phyloP scores from a whole-genome alignment of 2,797 vertebrate species.

The Prionace glauca region DNA sequence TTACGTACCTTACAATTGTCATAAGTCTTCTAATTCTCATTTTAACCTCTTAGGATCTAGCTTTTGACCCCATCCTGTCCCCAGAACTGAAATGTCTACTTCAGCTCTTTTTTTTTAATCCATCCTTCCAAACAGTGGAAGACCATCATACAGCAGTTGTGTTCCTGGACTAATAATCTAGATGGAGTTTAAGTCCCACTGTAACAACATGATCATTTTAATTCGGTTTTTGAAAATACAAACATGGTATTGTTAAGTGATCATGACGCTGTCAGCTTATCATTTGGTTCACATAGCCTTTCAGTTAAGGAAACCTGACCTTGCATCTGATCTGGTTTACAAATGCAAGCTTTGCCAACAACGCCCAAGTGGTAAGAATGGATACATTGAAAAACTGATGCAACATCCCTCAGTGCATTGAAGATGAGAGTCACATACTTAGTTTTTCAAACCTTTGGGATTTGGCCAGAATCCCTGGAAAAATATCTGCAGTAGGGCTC shows the following conservation, averaged over 20 bases:
- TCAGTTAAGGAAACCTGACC: background rate
- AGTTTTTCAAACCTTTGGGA: background rate
- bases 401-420: background rate
- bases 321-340: background rate
- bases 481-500: background rate
- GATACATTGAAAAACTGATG: background rate
- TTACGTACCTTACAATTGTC: background rate
- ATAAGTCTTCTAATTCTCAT: background rate
- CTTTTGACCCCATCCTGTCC: background rate
- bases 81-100: background rate
- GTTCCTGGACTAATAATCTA: background rate
- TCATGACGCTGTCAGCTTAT: background rate
- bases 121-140: background rate
- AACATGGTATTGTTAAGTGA: background rate
- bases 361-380: background rate
- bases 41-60: background rate
- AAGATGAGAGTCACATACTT: background rate
- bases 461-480: background rate
- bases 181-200: background rate
- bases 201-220: background rate
- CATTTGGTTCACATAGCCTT: too few species aligned
- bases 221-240: background rate
- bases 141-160: background rate
- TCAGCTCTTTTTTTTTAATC: too few species aligned
- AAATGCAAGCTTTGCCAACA: background rate